phyloP scores from a whole-genome alignment of 2,888 invertebrate species.

The Scaptomyza parva region DNA sequence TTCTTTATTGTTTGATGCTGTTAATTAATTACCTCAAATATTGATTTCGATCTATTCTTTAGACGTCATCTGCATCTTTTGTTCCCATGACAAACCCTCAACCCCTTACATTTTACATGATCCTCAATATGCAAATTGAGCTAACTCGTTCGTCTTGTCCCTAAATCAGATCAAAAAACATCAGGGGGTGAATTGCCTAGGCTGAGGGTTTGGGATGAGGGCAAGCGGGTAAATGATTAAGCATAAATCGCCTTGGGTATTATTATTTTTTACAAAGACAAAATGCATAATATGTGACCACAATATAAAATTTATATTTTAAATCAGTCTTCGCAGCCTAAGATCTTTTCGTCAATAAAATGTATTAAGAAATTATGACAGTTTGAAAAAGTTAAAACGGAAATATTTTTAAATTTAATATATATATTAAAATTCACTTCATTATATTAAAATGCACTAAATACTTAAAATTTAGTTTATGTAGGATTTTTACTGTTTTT shows the following conservation, averaged over 20 bases:
- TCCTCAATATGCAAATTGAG: conserved; percentile 69
- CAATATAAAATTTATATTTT: conserved; percentile 30
- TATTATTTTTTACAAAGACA: conserved; percentile 6
- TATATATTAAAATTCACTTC: too few relatives aligned
- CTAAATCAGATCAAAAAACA: conserved; percentile 53
- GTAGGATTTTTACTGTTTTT: neutral
- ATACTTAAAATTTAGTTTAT: neutral
- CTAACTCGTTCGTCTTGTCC: conserved; percentile 38
- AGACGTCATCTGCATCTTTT: conserved; percentile 59
- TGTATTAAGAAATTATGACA: too few relatives aligned
- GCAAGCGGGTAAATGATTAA: conserved; percentile 47
- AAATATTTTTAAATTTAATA: too few relatives aligned
- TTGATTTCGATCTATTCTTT: conserved; percentile 74
- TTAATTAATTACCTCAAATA: conserved; percentile 82
- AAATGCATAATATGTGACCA: conserved; percentile 36
- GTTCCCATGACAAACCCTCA: conserved; percentile 77
- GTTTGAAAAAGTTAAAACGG: too few relatives aligned
- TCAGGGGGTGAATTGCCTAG: conserved; percentile 60
- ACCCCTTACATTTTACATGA: conserved; percentile 50
- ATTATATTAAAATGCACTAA: too few relatives aligned
- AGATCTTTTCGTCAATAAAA: too few relatives aligned
- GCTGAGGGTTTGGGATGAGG: conserved; percentile 41
- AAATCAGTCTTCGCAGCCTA: neutral
- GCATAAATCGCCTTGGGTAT: conserved; percentile 53
- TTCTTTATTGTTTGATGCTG: conserved; percentile 50